A percentile compares a stretch with the other conserved stretches of the same genome.
These are phyloP conservation scores for Plagiodera versicolora DNA, from an alignment of 2,888 invertebrate genomes.

Conservation along the genomic window DNA sequence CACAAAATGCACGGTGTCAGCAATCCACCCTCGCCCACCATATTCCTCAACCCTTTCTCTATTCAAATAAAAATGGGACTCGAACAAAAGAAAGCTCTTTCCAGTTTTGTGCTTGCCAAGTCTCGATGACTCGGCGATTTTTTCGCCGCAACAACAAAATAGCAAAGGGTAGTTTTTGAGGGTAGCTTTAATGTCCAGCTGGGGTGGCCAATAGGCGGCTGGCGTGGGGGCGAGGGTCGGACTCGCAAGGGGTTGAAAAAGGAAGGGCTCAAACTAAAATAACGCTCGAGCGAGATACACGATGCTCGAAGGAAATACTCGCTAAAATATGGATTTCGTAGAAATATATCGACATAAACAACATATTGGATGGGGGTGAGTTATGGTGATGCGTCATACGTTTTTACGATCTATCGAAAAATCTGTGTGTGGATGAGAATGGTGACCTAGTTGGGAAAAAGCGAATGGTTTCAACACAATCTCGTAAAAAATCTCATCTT, in stretches of 20 bases:
- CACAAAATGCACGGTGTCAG: background rate
- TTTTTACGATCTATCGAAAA: slow-evolving; percentile 17
- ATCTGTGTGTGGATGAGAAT: background rate
- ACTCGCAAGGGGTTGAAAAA: slow-evolving; percentile 41
- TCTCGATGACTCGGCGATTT: slow-evolving; percentile 38
- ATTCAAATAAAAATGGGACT: slow-evolving; percentile 9
- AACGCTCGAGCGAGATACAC: slow-evolving; percentile 24
- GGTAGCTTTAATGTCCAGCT: slow-evolving; percentile 47
- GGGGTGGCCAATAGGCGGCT: slow-evolving; percentile 43
- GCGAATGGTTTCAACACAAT: background rate
- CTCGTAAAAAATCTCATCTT: background rate
- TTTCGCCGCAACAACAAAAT: slow-evolving; percentile 38
- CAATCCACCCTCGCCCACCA: background rate
- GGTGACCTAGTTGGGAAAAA: background rate
- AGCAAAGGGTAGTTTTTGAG: slow-evolving; percentile 46
- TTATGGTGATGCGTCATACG: slow-evolving; percentile 25
- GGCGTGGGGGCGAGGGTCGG: slow-evolving; percentile 46
- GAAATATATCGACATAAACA: slow-evolving; percentile 33
- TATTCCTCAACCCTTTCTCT: slow-evolving; percentile 9
- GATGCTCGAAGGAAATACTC: slow-evolving; percentile 13
- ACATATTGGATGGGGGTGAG: slow-evolving; percentile 36
- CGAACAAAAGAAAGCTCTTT: slow-evolving; percentile 8
- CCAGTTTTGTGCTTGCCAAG: slow-evolving; percentile 22
- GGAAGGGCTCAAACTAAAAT: slow-evolving; percentile 32
- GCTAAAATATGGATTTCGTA: slow-evolving; percentile 36